Evolutionary conservation across 2,888 invertebrate species (phyloP).

Genomic region (Therioaphis trifolii): DNA sequence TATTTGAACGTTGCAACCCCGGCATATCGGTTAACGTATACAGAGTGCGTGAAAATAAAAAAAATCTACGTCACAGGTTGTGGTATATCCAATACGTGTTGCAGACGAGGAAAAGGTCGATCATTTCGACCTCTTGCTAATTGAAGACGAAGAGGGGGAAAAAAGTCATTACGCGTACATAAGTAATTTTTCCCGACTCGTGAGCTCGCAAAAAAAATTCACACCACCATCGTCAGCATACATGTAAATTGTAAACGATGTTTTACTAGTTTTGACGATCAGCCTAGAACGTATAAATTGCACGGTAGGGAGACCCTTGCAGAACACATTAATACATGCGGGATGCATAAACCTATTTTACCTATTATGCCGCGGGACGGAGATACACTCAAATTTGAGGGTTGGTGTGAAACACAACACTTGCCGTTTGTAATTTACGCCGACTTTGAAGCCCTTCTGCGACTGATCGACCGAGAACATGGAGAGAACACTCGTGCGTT

Average conservation of each 20-base stretch:
- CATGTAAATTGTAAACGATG: background rate
- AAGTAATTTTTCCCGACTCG: background rate
- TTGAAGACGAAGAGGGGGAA: no score
- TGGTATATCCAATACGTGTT: no score
- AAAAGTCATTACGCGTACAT: background rate
- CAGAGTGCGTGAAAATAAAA: no score
- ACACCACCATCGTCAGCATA: fast-evolving
- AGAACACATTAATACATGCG: background rate
- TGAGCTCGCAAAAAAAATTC: background rate
- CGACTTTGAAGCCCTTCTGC: background rate
- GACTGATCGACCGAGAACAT: background rate
- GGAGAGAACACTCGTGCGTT: background rate
- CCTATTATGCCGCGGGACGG: background rate
- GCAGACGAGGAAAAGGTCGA: no score
- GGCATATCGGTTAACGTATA: no score
- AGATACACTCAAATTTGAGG: background rate
- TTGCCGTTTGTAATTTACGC: slow-evolving; percentile 6
- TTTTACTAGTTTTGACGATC: background rate
- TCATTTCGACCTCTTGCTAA: no score
- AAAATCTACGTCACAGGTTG: no score
- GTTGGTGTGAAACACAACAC: background rate
- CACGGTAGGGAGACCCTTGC: background rate
- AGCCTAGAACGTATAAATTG: background rate
- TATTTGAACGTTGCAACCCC: no score
- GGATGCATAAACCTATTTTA: background rate